phyloP scores from a whole-genome alignment of 2,888 invertebrate species.

The Trichacis sp. region DNA sequence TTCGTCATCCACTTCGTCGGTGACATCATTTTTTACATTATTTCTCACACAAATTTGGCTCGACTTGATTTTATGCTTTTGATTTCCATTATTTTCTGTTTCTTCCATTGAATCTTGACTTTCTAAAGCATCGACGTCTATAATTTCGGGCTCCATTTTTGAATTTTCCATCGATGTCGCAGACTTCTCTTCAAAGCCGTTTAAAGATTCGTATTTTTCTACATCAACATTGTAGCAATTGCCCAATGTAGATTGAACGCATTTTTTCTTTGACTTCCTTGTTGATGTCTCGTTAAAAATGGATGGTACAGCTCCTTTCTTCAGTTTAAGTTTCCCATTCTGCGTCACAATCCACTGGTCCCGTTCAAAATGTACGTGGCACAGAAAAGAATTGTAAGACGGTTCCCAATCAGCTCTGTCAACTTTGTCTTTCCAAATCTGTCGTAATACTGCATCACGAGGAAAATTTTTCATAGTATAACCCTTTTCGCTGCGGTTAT shows the following conservation, averaged over 20 bases:
- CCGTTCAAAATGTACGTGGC: conserved; percentile 62
- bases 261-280: conserved; percentile 60
- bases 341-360: conserved; percentile 57
- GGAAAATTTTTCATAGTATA: conserved; percentile 68
- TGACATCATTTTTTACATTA: conserved; percentile 48
- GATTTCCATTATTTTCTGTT: conserved; percentile 6
- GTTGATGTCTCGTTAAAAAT: conserved; percentile 60
- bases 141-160: conserved; percentile 21
- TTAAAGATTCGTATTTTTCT: conserved; percentile 41
- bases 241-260: conserved; percentile 40
- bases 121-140: conserved; percentile 8
- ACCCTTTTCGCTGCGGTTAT: conserved; percentile 65
- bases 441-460: conserved; percentile 60
- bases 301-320: conserved; percentile 61
- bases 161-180: conserved; percentile 12
- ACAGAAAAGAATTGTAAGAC: conserved; percentile 64
- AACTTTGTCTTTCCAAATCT: conserved; percentile 62
- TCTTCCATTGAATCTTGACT: no score
- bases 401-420: conserved; percentile 65
- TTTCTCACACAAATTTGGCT: no score
- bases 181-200: conserved; percentile 27
- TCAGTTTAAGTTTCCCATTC: conserved; percentile 58
- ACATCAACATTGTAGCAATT: conserved; percentile 40
- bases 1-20: conserved; percentile 49
- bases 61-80: background rate